A percentile compares a stretch with the other conserved stretches of the same genome.
phyloP scores from a whole-genome alignment of 1,140 invertebrate genomes.

The Trypoxylus dichotomus region DNA sequence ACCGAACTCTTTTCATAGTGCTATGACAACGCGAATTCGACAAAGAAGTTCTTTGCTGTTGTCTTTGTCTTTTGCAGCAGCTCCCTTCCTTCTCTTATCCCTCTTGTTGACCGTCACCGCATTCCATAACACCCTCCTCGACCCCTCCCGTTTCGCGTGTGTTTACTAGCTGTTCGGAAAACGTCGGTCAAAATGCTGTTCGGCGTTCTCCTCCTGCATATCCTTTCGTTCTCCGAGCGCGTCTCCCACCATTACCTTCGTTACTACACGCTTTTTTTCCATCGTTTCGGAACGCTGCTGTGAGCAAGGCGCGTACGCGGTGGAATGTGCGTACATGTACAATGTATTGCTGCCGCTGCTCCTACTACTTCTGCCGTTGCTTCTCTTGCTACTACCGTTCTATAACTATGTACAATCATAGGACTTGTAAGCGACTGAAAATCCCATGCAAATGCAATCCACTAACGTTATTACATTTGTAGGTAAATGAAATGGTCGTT shows the following conservation, averaged over 20 bases:
- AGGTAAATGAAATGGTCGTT: too few relatives aligned
- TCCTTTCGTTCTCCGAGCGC: background rate
- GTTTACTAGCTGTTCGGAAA: constrained; percentile 39
- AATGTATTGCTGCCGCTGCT: constrained; percentile 9
- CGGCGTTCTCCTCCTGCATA: background rate
- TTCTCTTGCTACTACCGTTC: background rate
- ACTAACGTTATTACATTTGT: too few relatives aligned
- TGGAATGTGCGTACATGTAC: constrained; percentile 15
- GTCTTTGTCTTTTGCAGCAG: background rate
- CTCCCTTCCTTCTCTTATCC: background rate
- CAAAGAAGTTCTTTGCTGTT: background rate
- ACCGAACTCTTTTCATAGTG: background rate
- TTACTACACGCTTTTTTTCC: constrained; percentile 12
- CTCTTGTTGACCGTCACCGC: constrained; percentile 41
- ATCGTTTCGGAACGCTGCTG: background rate
- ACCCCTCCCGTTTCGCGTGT: constrained; percentile 34
- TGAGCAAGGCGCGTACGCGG: background rate
- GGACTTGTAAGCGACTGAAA: too few relatives aligned
- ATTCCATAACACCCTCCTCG: constrained; percentile 38
- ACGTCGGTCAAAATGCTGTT: constrained; percentile 30
- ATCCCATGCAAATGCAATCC: too few relatives aligned
- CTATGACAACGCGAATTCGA: background rate
- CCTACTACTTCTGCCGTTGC: background rate
- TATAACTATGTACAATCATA: background rate
- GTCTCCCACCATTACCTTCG: background rate